These are phyloP conservation scores for Caradrina kadenii DNA, from an alignment of 2,888 invertebrate genomes.

Conservation along the genomic window DNA sequence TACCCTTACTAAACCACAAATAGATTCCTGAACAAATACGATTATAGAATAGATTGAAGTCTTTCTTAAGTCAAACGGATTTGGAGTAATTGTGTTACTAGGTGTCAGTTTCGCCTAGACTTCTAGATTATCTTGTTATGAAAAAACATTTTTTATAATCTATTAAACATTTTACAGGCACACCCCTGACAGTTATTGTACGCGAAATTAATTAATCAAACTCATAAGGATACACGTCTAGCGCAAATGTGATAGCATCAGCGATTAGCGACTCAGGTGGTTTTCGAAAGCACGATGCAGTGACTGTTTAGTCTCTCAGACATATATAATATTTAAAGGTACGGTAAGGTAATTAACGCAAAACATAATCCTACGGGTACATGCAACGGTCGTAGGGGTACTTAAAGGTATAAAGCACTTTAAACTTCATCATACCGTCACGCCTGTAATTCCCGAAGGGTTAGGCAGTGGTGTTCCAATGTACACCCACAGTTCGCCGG, in stretches of 20 bases:
- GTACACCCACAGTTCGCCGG: no score
- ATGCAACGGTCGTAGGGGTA: no score
- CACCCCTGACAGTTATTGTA: constrained; percentile 19
- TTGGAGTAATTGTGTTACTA: constrained; percentile 16
- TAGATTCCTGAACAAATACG: constrained; percentile 29
- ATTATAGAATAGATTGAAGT: constrained; percentile 21
- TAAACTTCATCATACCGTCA: no score
- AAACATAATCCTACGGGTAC: no score
- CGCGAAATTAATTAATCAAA: constrained; percentile 29
- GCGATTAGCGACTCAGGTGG: neutral
- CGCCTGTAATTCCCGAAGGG: no score
- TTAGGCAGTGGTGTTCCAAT: no score
- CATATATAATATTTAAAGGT: neutral
- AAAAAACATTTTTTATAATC: constrained; percentile 12
- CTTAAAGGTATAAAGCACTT: no score
- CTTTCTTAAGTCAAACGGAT: constrained; percentile 16
- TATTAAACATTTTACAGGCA: neutral
- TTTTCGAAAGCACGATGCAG: neutral
- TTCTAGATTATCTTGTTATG: constrained; percentile 16
- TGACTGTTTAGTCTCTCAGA: neutral
- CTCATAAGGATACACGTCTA: constrained; percentile 6
- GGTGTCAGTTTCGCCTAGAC: constrained; percentile 1
- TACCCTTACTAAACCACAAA: constrained; percentile 20
- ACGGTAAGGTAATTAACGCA: no score
- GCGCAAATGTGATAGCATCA: neutral